Evolutionary conservation across 1,140 invertebrate species (phyloP).

Genomic region (Drosophila chauvacae): DNA sequence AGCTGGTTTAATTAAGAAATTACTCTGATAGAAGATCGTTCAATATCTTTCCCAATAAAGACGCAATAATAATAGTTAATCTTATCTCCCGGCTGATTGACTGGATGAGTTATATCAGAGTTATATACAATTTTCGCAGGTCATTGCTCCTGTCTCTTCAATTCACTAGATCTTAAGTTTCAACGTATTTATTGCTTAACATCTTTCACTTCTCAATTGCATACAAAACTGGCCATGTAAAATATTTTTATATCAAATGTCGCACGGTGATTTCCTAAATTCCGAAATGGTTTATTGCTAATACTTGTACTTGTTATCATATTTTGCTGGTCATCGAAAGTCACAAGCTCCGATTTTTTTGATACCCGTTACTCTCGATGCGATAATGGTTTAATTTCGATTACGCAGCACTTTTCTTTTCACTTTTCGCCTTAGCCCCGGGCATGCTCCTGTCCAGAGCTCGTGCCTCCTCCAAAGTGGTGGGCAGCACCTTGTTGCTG

Average conservation of each 20-base stretch:
- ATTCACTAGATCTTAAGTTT: not conserved
- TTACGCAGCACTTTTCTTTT: conserved; percentile 50
- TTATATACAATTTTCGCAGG: not conserved
- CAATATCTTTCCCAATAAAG: not conserved
- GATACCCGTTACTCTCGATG: not conserved
- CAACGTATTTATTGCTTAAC: not conserved
- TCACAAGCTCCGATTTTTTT: not conserved
- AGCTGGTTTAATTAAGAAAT: not conserved
- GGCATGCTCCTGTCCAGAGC: conserved; percentile 83
- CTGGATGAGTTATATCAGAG: no score
- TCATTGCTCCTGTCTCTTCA: not conserved
- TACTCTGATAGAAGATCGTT: not conserved
- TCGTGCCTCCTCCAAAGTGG: conserved; percentile 89
- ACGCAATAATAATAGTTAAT: no score
- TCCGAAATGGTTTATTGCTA: conserved; percentile 6
- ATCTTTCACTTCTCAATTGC: not conserved
- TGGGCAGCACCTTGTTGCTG: conserved; percentile 87
- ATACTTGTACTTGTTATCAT: conserved; percentile 14
- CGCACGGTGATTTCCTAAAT: not conserved
- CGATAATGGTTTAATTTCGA: not conserved
- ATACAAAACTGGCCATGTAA: not conserved
- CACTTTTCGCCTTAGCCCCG: not conserved
- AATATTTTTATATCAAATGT: not conserved
- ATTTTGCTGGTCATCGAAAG: conserved; percentile 7
- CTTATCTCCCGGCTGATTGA: not conserved